Base-by-base conservation (phyloP, 2,113 vertebrate genomes). In the Meles meles region DNA sequence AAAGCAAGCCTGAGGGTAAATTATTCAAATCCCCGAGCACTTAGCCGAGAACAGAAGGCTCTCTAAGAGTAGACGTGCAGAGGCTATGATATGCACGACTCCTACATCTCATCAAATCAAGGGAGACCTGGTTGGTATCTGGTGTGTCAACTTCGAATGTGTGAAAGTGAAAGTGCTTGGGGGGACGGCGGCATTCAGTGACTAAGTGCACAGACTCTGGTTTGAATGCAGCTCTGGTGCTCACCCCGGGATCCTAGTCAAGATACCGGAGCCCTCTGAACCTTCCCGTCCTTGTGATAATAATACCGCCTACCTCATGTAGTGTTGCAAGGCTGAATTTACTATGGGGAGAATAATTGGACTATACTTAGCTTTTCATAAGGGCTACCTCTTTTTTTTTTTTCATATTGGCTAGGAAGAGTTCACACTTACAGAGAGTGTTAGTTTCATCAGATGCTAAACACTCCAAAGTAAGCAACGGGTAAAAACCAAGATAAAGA, bases 11-110 rank as follows among this genome's bases (percentile, higher is more conserved):
- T 88, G 67, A 61, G 76, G 88, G 83, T 88, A 90, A 97, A 80
- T 97, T 88, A 95, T 83, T 97, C 83, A 97, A 97, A 88, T 92
- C 88, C 92, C 92, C 0, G 71, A 89, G 96, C 88, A 87, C 74
- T 95, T 94, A 87, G 81, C 88, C 63, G 65, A 95, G 87, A 93
- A 93, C 15, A 92, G 93, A 91, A 97, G 93, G 74, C 25, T 42
- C 49, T 94, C 63, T 71, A 81, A 29, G 77, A 49, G 63, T 12
- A 81, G 85, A 80, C 74, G 31, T 17, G 39, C 27, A 23, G 11
- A 76, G 25, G 86, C 86, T 90, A 52, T 20, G 71, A n/a, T 55
- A 42, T 2, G 7, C 44, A 71, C 5, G 5, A 31, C 29, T 11
- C 10, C 17, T 20, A 7, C 47, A 9, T 63, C 67, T 57, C 34